Conservation (phyloP, 2,888 invertebrate genomes). For the Uloborus plumipes region DNA sequence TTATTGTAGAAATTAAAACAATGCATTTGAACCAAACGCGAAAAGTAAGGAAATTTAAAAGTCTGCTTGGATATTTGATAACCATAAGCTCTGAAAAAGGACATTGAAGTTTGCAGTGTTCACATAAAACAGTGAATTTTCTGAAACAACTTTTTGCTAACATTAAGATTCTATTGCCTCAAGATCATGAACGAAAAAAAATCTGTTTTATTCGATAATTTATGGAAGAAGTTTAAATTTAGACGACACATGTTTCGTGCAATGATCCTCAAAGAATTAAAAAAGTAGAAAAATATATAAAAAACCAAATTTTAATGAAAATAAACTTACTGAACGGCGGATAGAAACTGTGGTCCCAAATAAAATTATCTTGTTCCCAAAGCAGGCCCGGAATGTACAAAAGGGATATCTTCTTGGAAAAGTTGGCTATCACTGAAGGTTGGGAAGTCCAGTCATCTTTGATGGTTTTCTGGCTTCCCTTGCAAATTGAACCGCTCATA, state of each 20-base stretch:
- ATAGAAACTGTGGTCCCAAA: slow-evolving; percentile 28
- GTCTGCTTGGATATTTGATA: neutral
- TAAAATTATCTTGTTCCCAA: slow-evolving; percentile 31
- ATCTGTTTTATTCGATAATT: no score
- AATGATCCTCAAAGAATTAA: neutral
- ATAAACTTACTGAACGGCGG: slow-evolving; percentile 32
- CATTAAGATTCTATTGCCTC: no score
- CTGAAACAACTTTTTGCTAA: no score
- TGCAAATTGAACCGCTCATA: slow-evolving; percentile 45
- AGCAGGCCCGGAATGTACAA: slow-evolving; percentile 40
- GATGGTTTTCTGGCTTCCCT: slow-evolving; percentile 18
- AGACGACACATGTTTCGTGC: no score
- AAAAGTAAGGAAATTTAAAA: no score
- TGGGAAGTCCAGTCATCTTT: slow-evolving; percentile 20
- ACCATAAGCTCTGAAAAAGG: no score
- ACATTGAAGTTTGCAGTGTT: no score
- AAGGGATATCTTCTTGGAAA: slow-evolving; percentile 36
- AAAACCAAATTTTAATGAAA: neutral
- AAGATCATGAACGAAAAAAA: no score
- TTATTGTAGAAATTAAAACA: no score
- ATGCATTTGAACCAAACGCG: no score
- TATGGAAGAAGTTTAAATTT: no score
- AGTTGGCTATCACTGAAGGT: neutral
- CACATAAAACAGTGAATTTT: no score
- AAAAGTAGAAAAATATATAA: neutral